Conservation (phyloP, 2,797 vertebrate genomes). For the Champsocephalus gunnari region DNA sequence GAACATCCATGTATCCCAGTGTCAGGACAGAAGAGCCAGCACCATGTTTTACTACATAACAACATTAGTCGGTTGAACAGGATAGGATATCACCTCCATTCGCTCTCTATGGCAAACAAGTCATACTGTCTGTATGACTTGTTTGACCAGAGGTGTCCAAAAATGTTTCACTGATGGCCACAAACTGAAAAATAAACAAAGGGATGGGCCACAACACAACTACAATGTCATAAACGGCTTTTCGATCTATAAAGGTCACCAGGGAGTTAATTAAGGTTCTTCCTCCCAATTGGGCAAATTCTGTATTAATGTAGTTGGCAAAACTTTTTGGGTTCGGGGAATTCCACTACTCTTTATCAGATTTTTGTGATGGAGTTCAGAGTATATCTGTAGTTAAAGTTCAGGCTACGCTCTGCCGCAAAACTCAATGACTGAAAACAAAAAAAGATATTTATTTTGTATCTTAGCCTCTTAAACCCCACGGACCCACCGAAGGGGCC, state of each 20-base stretch:
- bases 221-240: too few species aligned
- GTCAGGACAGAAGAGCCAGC: slow-evolving; percentile 17
- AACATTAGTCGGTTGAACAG: background rate
- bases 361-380: background rate
- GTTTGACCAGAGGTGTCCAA: too few species aligned
- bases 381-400: background rate
- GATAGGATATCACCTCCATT: too few species aligned
- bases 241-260: too few species aligned
- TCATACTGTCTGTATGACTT: background rate
- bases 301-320: background rate
- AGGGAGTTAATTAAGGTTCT: background rate
- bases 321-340: background rate
- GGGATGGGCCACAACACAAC: too few species aligned
- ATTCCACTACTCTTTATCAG: too few species aligned
- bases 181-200: too few species aligned
- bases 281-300: background rate
- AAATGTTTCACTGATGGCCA: too few species aligned
- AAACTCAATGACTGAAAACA: background rate
- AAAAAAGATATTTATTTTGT: background rate
- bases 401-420: background rate
- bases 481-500: too few species aligned
- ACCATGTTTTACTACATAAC: background rate
- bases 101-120: too few species aligned
- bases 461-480: background rate
- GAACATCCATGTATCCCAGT: slow-evolving; percentile 23